These are phyloP conservation scores for Aspidoscelis tigris DNA, from an alignment of 2,113 vertebrate species.

Conservation along the genomic window DNA sequence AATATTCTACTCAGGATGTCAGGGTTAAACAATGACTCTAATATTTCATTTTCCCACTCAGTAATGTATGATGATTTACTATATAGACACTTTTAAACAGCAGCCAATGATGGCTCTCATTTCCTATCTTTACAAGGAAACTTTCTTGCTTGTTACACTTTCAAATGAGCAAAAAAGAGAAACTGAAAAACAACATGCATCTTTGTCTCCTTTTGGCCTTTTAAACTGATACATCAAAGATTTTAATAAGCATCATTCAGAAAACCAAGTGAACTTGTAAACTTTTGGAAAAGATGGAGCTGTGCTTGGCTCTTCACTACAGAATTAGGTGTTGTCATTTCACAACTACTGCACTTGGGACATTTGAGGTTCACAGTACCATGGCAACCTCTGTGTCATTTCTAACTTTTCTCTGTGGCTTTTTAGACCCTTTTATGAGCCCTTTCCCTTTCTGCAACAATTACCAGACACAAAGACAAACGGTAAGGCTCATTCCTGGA, in stretches of 20 bases:
- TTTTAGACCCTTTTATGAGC: neutral
- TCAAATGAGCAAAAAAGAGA: slow-evolving; percentile 35
- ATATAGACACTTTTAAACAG: slow-evolving; percentile 51
- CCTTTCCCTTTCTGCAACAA: neutral
- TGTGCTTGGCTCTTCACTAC: neutral
- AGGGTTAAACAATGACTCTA: slow-evolving; percentile 6
- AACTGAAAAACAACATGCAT: neutral
- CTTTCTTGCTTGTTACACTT: slow-evolving; percentile 28
- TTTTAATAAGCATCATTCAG: slow-evolving; percentile 61
- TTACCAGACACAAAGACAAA: neutral
- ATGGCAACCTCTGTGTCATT: neutral
- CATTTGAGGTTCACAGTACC: neutral
- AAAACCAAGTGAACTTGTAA: slow-evolving; percentile 69
- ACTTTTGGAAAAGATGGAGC: neutral
- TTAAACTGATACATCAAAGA: slow-evolving; percentile 49
- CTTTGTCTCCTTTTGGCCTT: neutral
- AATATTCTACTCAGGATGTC: too few relatives aligned
- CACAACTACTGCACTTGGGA: neutral
- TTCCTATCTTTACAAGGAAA: slow-evolving; percentile 44
- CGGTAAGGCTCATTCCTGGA: neutral
- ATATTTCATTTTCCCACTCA: slow-evolving; percentile 21
- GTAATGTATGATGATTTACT: neutral
- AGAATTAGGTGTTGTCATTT: neutral
- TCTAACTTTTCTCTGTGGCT: neutral
- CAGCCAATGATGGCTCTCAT: slow-evolving; percentile 53